Evolutionary conservation across 35 echinoderm and acorn worm species (phyloP).

Genomic region (Hemicentrotus pulcherrimus): DNA sequence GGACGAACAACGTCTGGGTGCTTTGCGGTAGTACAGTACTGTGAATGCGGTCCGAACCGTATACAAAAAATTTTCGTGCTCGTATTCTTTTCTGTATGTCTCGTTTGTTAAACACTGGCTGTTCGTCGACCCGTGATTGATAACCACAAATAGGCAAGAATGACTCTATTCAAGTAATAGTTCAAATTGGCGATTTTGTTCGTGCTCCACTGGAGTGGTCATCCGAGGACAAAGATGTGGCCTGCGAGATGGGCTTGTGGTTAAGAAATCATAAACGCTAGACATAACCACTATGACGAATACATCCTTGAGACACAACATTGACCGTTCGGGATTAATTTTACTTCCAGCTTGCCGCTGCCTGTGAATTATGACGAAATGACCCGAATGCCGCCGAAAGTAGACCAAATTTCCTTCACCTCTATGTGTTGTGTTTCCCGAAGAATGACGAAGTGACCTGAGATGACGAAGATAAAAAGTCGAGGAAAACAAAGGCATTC

Average conservation of each 20-base stretch:
- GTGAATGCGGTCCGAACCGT: not conserved
- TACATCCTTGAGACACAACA: not conserved
- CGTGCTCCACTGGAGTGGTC: not conserved
- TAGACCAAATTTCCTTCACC: not conserved
- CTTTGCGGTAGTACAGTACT: not conserved
- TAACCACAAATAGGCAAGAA: not conserved
- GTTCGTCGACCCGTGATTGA: not conserved
- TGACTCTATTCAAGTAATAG: not conserved
- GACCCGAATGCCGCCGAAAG: not conserved
- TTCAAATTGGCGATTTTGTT: not conserved
- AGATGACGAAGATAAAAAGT: not conserved
- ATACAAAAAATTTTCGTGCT: no score
- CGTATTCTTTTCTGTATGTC: not conserved
- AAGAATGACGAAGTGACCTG: constrained; percentile 1
- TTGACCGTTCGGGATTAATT: not conserved
- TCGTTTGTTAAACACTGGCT: not conserved
- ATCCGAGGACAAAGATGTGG: not conserved
- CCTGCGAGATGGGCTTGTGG: not conserved
- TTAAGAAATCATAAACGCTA: not conserved
- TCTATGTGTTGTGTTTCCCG: not conserved
- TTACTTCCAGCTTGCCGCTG: not conserved
- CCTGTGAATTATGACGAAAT: constrained; percentile 2
- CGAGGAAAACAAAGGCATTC: not conserved
- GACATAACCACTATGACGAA: constrained; percentile 17
- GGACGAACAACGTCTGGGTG: not conserved